phyloP scores from a whole-genome alignment of 2,113 vertebrate species.

The Gracilinanus agilis region DNA sequence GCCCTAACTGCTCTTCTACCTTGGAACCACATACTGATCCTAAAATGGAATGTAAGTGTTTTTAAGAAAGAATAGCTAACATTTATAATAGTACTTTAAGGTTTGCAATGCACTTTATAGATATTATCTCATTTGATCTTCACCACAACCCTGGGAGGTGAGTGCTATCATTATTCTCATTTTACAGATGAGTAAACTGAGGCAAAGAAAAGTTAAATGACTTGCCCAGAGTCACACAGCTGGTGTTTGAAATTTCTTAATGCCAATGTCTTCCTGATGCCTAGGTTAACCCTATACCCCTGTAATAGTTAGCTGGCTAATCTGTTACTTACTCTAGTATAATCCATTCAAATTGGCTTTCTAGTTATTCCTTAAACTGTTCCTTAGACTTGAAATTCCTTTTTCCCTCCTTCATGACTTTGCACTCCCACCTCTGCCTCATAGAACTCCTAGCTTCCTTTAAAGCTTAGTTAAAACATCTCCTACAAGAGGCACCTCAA shows the following conservation, averaged over 20 bases:
- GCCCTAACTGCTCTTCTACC: too few relatives aligned
- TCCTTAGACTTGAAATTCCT: too few relatives aligned
- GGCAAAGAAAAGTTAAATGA: neutral
- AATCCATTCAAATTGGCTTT: neutral
- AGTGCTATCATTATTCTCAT: neutral
- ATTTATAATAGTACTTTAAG: neutral
- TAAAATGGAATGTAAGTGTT: too few relatives aligned
- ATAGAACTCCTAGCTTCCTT: neutral
- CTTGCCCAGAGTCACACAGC: neutral
- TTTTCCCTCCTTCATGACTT: neutral
- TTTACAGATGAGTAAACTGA: neutral
- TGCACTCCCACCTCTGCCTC: neutral
- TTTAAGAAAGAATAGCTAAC: too few relatives aligned
- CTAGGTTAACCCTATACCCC: neutral
- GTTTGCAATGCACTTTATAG: too few relatives aligned
- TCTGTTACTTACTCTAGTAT: neutral
- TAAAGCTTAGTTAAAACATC: neutral
- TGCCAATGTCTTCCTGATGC: neutral
- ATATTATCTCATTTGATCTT: neutral
- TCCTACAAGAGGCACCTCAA: neutral
- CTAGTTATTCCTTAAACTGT: too few relatives aligned
- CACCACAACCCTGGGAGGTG: neutral
- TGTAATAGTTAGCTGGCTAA: neutral
- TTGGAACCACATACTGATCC: too few relatives aligned
- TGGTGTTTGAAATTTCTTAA: neutral